A percentile compares a stretch with the other conserved stretches of the same genome.
These are phyloP conservation scores for Peribatodes rhomboidaria DNA, from an alignment of 2,888 invertebrate species.

Conservation along the genomic window DNA sequence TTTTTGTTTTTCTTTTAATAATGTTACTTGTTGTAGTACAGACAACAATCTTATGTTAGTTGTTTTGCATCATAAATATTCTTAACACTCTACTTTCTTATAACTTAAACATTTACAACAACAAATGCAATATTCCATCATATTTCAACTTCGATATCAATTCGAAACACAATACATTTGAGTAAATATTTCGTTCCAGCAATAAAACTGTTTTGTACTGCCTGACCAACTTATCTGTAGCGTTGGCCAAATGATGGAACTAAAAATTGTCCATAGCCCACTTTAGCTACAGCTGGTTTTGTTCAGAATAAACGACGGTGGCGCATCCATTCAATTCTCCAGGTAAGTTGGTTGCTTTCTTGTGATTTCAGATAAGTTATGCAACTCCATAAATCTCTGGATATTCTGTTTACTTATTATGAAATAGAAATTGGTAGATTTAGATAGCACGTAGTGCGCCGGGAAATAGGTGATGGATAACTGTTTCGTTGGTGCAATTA, in stretches of 20 bases:
- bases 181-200: slow-evolving; percentile 9
- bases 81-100: background rate
- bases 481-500: slow-evolving; percentile 51
- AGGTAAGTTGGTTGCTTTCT: slow-evolving; percentile 6
- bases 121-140: slow-evolving; percentile 14
- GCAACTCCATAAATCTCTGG: slow-evolving; percentile 64
- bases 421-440: slow-evolving; percentile 69
- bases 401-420: slow-evolving; percentile 57
- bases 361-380: slow-evolving; percentile 52
- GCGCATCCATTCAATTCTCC: background rate
- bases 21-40: too few relatives aligned
- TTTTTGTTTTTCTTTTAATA: too few relatives aligned
- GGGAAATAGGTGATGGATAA: slow-evolving; percentile 56
- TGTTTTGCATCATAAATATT: too few relatives aligned
- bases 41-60: too few relatives aligned
- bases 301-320: background rate
- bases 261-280: background rate
- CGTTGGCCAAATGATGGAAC: background rate
- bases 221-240: background rate
- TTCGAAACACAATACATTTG: background rate
- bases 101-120: slow-evolving; percentile 13
- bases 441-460: slow-evolving; percentile 58
- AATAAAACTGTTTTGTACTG: background rate
- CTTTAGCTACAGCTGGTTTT: background rate
- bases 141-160: slow-evolving; percentile 1